Percentiles rank a stretch among this genome's conserved stretches.
Conservation (phyloP, 1,140 invertebrate species). For the Drosophila mojavensis region DNA sequence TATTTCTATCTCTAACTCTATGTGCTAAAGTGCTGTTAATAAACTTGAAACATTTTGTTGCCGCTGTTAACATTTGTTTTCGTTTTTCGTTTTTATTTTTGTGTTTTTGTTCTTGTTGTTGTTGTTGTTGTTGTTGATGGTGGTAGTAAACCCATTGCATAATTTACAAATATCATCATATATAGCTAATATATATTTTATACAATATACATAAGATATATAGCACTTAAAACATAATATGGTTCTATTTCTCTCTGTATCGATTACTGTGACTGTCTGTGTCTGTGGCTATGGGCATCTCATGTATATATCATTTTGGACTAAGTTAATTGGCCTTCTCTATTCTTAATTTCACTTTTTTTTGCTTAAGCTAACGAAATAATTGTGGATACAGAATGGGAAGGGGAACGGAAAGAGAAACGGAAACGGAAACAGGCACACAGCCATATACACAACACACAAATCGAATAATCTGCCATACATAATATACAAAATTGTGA, state of each 20-base stretch:
- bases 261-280: not conserved
- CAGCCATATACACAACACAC: slow-evolving; percentile 4
- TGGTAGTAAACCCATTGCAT: slow-evolving; percentile 13
- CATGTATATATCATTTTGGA: not conserved
- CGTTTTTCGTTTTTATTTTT: not conserved
- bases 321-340: slow-evolving; percentile 8
- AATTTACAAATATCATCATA: slow-evolving; percentile 34
- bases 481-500: slow-evolving; percentile 4
- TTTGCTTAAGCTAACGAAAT: slow-evolving; percentile 3
- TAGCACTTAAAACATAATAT: slow-evolving; percentile 23
- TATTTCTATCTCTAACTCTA: slow-evolving; percentile 49
- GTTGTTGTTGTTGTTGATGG: too few relatives aligned
- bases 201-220: slow-evolving; percentile 42
- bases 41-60: slow-evolving; percentile 70
- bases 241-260: not conserved
- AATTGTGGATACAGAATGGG: not conserved
- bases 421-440: slow-evolving; percentile 1
- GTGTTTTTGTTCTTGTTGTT: not conserved
- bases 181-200: slow-evolving; percentile 38
- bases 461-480: slow-evolving; percentile 3
- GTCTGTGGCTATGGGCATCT: not conserved
- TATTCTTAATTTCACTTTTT: not conserved
- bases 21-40: slow-evolving; percentile 70
- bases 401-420: not conserved
- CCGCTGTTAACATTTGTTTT: slow-evolving; percentile 60